Evolutionary conservation across 2,888 invertebrate species (phyloP), one percentile per base, ranked within the genome.

Genomic region (Trypoxylon attenuatum): DNA sequence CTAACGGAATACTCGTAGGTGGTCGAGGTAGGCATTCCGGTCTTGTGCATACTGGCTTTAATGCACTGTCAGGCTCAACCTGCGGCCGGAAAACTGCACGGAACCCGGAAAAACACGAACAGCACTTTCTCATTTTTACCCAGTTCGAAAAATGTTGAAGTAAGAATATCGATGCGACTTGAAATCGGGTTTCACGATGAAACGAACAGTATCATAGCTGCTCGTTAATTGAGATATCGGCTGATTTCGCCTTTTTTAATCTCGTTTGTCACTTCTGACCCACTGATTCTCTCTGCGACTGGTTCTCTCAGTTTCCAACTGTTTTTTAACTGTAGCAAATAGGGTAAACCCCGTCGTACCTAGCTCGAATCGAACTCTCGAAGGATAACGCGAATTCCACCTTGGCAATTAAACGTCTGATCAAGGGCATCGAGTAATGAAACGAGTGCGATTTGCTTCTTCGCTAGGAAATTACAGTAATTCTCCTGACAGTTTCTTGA

Each of bases 21-120:
- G 86, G 87, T 57, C 81, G 85, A 2, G 86, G 86, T 45, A 82
- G 72, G 39, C 82, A 83, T 46, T 85, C 83, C 4, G 84, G 81
- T 56, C 72, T 77, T 2, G 79, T 77, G 69, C 83, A 83, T 2
- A 63, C 10, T 0, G 82, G 78, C 21, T 78, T 72, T n/a, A 83
- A 62, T 6, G 77, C 69, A 13, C 74, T 62, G 13, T 66, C 71
- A 19, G 2, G 33, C 2, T 42, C 19, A n/a, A 39, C 47, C 5
- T 79, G 76, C 1, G 80, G 82, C 47, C 72, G 78, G 63, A 83
- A 86, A 33, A 85, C 76, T 2, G 81, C 78, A 43, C 82, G 73
- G 46, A 84, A 79, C 64, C 80, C 78, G 15, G 80, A 75, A 38
- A 78, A 79, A 8, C 61, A 75, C 42, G 76, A 84, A 59, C 83